Conservation (phyloP, 2,797 vertebrate species). For the Tauraco hartlaubi region DNA sequence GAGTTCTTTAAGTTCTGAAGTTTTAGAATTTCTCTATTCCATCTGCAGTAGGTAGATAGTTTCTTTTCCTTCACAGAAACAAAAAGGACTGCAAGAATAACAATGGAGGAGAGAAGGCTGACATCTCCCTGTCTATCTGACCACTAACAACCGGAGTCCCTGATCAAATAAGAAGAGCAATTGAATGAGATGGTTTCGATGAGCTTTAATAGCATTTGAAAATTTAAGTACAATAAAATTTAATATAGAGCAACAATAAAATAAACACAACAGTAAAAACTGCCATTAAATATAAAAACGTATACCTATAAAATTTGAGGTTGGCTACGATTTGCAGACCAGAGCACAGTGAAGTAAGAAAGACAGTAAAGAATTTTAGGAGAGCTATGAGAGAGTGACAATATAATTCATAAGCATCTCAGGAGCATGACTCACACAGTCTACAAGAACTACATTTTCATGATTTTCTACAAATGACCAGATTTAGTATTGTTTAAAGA, state of each 20-base stretch:
- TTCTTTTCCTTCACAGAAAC: background rate
- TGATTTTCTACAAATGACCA: background rate
- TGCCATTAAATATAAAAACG: background rate
- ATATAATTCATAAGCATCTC: slow-evolving; percentile 28
- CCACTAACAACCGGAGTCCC: background rate
- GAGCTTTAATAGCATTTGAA: background rate
- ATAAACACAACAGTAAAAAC: slow-evolving; percentile 29
- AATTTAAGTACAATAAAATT: slow-evolving; percentile 7
- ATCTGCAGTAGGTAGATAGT: background rate
- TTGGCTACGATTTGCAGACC: background rate
- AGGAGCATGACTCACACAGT: background rate
- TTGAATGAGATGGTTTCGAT: background rate
- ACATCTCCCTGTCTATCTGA: background rate
- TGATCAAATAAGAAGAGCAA: background rate
- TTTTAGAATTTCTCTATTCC: background rate
- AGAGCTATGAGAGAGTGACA: background rate
- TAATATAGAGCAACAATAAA: slow-evolving; percentile 17
- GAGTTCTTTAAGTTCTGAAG: background rate
- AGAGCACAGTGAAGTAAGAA: background rate
- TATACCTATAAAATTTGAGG: background rate
- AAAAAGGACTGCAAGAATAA: background rate
- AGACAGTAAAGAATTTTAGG: slow-evolving; percentile 32
- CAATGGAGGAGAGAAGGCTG: background rate
- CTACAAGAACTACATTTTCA: slow-evolving; percentile 1
- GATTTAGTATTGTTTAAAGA: background rate